Percentiles rank a stretch among this genome's conserved stretches.
These are phyloP conservation scores for Hormiphora californensis DNA, from an alignment of 37 sponge, comb jelly and placozoan genomes.

Conservation along the genomic window DNA sequence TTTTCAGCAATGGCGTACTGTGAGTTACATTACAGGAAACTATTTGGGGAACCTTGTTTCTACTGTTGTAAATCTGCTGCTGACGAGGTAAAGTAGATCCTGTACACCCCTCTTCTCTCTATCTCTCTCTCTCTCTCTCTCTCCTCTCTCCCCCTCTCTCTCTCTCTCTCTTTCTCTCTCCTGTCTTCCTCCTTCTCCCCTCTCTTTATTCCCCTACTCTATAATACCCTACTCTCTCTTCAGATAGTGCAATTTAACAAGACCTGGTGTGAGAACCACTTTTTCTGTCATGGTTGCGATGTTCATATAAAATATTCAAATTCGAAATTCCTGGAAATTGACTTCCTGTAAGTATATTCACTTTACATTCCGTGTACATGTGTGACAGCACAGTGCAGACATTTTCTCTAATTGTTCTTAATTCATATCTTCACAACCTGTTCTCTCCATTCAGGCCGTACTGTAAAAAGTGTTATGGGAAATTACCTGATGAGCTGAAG, in stretches of 20 bases:
- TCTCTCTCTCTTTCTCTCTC: neutral
- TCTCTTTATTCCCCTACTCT: neutral
- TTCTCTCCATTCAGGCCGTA: constrained; percentile 62
- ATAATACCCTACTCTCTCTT: neutral
- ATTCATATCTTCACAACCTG: too few species aligned
- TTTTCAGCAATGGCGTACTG: constrained; percentile 74
- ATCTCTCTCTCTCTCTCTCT: neutral
- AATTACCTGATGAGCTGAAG: constrained; percentile 77
- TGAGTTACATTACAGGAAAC: constrained; percentile 90
- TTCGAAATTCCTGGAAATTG: constrained; percentile 3
- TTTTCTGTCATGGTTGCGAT: constrained; percentile 90
- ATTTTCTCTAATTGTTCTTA: neutral
- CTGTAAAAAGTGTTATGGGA: constrained; percentile 92
- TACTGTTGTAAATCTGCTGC: constrained; percentile 75
- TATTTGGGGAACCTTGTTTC: constrained; percentile 94
- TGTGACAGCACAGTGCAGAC: neutral
- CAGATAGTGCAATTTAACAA: constrained; percentile 81
- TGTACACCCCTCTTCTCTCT: neutral
- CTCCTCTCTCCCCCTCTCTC: neutral
- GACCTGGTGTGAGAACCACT: constrained; percentile 91
- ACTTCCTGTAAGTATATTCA: constrained; percentile 10
- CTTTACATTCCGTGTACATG: neutral
- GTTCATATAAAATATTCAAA: constrained; percentile 44
- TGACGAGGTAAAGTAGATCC: constrained; percentile 76
- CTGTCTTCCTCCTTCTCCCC: neutral